phyloP scores from a whole-genome alignment of 2,797 vertebrate genomes.

The Hippopotamyrus pictus region DNA sequence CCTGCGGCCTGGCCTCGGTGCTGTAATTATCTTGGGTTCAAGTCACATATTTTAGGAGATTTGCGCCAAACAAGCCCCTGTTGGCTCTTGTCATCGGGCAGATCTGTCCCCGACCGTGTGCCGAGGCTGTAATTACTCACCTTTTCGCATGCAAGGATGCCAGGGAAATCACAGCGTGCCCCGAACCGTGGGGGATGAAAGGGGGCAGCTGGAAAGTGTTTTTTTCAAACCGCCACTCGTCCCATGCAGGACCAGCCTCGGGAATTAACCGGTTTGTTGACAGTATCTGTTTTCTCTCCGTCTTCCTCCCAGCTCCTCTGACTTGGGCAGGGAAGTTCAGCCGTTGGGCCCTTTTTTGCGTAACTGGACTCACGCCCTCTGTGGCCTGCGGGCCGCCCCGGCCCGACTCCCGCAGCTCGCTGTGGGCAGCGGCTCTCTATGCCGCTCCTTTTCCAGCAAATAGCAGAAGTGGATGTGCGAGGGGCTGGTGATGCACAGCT shows the following conservation, averaged over 20 bases:
- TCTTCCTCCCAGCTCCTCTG: not conserved
- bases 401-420: not conserved
- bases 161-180: not conserved
- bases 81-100: not conserved
- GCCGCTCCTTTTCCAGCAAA: constrained; percentile 50
- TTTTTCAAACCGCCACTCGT: not conserved
- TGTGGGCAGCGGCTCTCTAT: not conserved
- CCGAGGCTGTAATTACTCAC: not conserved
- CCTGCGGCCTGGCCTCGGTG: not conserved
- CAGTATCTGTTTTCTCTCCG: not conserved
- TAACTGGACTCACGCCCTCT: not conserved
- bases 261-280: not conserved
- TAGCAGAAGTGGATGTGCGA: constrained; percentile 55
- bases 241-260: not conserved
- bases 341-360: not conserved
- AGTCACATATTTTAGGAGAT: not conserved
- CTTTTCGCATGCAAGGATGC: not conserved
- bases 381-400: not conserved
- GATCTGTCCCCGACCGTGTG: not conserved
- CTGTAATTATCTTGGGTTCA: constrained; percentile 11
- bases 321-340: not conserved
- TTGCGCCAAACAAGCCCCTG: not conserved
- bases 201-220: not conserved
- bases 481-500: constrained; percentile 31
- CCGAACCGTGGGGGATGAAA: not conserved